Evolutionary conservation across 2,113 vertebrate species (phyloP).

Genomic region (Cynoglossus semilaevis): DNA sequence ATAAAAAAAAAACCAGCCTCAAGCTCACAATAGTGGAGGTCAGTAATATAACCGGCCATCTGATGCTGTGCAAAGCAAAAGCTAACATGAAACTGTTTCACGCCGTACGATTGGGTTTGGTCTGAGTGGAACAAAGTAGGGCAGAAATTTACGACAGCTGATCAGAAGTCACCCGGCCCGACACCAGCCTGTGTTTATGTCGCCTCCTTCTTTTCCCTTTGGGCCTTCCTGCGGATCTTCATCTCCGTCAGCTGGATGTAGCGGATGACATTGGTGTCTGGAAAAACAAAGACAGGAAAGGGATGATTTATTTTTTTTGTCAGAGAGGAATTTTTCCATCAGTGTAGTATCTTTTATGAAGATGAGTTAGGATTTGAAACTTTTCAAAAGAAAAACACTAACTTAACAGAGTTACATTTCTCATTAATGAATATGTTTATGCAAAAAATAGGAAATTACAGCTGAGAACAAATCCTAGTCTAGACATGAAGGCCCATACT

Average conservation of each 20-base stretch:
- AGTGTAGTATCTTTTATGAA: slow-evolving; percentile 24
- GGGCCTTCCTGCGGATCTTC: slow-evolving; percentile 94
- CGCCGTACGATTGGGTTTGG: slow-evolving; percentile 36
- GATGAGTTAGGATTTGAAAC: no score
- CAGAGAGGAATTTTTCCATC: slow-evolving; percentile 29
- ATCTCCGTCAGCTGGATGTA: slow-evolving; percentile 99
- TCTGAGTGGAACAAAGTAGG: slow-evolving; percentile 53
- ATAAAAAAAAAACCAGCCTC: slow-evolving; percentile 29
- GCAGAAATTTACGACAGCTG: slow-evolving; percentile 44
- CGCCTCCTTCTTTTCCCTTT: slow-evolving; percentile 92
- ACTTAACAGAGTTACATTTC: no score
- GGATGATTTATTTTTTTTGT: slow-evolving; percentile 32
- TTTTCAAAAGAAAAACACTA: no score
- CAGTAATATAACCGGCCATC: slow-evolving; percentile 54
- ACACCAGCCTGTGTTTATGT: slow-evolving; percentile 75
- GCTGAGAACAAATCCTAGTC: no score
- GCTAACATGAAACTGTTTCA: slow-evolving; percentile 42
- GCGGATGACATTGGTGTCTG: slow-evolving; percentile 97
- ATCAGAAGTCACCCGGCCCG: slow-evolving; percentile 23
- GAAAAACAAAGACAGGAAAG: slow-evolving; percentile 57
- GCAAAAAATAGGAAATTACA: no score
- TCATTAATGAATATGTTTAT: no score
- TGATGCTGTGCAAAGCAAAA: slow-evolving; percentile 60
- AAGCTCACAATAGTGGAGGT: slow-evolving; percentile 49
- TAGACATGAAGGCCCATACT: no score